These are phyloP conservation scores for Acrocyrtus sp. DNA, from an alignment of 2,888 invertebrate species.

Conservation along the genomic window DNA sequence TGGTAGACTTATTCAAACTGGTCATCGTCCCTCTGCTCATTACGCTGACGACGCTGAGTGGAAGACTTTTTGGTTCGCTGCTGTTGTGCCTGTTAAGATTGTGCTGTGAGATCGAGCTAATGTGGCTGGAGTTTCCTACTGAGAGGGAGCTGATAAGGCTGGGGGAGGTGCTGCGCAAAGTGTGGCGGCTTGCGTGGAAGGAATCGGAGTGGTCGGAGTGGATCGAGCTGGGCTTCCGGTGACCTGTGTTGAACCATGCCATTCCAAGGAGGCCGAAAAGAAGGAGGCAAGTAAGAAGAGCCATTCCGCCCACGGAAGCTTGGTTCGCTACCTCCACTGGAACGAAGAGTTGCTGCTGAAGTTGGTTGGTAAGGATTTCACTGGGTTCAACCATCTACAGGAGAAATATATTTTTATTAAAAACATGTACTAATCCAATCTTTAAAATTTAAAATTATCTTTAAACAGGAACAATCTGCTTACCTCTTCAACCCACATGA, in stretches of 20 bases:
- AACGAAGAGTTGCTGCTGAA: slow-evolving; percentile 55
- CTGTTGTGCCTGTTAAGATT: slow-evolving; percentile 13
- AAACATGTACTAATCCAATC: not conserved
- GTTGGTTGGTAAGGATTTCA: slow-evolving; percentile 48
- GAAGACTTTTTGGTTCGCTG: slow-evolving; percentile 49
- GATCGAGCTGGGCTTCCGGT: slow-evolving; percentile 38
- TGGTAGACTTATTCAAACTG: slow-evolving; percentile 38
- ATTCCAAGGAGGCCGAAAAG: slow-evolving; percentile 54
- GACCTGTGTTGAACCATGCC: slow-evolving; percentile 29
- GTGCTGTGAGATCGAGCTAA: slow-evolving; percentile 49
- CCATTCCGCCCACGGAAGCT: slow-evolving; percentile 55
- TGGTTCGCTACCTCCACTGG: slow-evolving; percentile 56
- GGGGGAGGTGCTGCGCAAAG: slow-evolving; percentile 42
- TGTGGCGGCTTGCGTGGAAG: slow-evolving; percentile 44
- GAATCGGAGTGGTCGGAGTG: slow-evolving; percentile 55
- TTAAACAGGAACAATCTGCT: slow-evolving; percentile 50
- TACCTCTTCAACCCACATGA: slow-evolving; percentile 91
- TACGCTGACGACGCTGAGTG: slow-evolving; percentile 46
- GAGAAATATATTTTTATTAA: slow-evolving; percentile 2
- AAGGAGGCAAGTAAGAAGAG: slow-evolving; percentile 48
- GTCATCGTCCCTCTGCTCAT: slow-evolving; percentile 56
- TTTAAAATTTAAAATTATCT: slow-evolving; percentile 3
- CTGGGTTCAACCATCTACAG: slow-evolving; percentile 55
- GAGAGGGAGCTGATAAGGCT: slow-evolving; percentile 44
- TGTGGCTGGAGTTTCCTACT: slow-evolving; percentile 41